Base-by-base conservation (phyloP, 2,888 invertebrate species). In the Ferrisia virgata region DNA sequence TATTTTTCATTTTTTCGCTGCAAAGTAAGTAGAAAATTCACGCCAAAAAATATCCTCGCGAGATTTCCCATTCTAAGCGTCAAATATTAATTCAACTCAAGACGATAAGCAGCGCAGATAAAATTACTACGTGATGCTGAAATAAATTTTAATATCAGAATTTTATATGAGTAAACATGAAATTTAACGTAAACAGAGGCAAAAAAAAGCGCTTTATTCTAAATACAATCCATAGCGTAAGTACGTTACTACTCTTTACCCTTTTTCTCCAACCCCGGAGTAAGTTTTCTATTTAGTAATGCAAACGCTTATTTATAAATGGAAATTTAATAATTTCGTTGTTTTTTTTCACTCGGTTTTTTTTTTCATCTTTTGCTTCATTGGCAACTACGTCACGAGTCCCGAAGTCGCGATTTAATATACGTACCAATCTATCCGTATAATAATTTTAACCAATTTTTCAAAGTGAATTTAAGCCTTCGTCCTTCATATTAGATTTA, bases 61-160 rank as follows among this genome's bases (percentile, higher is more conserved):
- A 72, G 72, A 72, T 72, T 72, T n/a, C n/a, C 72, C 33, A 31
- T 72, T 72, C 33, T 72, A 72, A 33, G 33, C 36, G 72, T 72
- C 72, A 72, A 72, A 72, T 72, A 72, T 72, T 72, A 72, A 72
- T 72, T 72, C 72, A 25, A 64, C 28, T 72, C 72, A 25, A 72
- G 33, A 33, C 72, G 72, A 72, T 72, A 18, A 31, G 72, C 72
- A n/a, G 31, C 15, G 15, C 72, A 33, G 72, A 72, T 72, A 36
- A 72, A 72, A 72, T 33, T 33, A 36, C 58, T 72, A 72, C 72
- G 72, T 72, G 31, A 72, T 33, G 72, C 33, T 33, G 72, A 72
- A 72, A 72, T 72, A 72, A 72, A 72, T 72, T 72, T 72, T 72
- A 72, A 72, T 72, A 72, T 72, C 72, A 72, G 72, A 72, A 72